phyloP scores from a whole-genome alignment of 2,797 vertebrate genomes.

The Diceros bicornis region DNA sequence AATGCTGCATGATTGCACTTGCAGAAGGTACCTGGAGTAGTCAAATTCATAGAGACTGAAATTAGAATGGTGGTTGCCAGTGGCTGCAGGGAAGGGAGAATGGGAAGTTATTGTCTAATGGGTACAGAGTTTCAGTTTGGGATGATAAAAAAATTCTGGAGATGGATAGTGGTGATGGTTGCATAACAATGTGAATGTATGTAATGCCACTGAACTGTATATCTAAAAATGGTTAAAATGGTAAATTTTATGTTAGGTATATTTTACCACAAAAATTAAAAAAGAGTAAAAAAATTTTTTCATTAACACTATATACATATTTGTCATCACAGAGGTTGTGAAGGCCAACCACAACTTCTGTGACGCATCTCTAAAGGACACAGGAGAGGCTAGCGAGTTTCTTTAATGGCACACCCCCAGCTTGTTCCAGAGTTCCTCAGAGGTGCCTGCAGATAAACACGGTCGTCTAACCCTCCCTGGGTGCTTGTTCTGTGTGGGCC shows the following conservation, averaged over 20 bases:
- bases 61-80: neutral
- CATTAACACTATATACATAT: neutral
- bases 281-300: neutral
- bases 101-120: neutral
- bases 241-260: neutral
- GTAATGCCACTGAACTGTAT: neutral
- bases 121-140: neutral
- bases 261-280: neutral
- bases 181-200: neutral
- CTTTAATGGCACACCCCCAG: neutral
- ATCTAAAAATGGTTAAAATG: neutral
- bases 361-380: neutral
- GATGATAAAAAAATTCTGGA: neutral
- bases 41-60: neutral
- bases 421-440: neutral
- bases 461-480: neutral
- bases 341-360: neutral
- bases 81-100: neutral
- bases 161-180: neutral
- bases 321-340: neutral
- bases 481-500: neutral
- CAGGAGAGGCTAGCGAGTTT: neutral
- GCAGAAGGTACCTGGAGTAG: neutral
- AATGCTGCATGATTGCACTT: neutral
- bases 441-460: neutral